Conservation (phyloP, 2,797 vertebrate genomes). For the Hybognathus amarus region DNA sequence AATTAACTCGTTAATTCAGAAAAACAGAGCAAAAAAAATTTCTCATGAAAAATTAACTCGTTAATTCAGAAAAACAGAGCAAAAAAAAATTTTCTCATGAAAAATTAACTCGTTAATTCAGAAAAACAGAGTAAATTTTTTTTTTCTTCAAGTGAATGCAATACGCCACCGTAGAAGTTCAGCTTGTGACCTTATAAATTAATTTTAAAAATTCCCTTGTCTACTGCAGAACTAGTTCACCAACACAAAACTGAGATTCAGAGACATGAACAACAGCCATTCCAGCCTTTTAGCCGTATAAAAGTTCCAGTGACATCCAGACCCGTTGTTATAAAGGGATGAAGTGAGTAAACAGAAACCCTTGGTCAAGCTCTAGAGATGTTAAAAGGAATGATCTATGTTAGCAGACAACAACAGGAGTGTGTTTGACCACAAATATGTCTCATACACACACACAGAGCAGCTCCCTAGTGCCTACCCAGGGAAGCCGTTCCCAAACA, state of each 20-base stretch:
- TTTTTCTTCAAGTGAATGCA: too few relatives aligned
- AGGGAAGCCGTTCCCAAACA: constrained; percentile 83
- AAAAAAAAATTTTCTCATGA: too few relatives aligned
- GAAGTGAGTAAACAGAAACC: constrained; percentile 34
- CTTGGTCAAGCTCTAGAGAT: constrained; percentile 7
- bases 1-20: too few relatives aligned
- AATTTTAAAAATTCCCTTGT: neutral
- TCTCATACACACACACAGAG: constrained; percentile 64
- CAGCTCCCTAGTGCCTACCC: constrained; percentile 76
- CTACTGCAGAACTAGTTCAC: neutral
- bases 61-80: too few relatives aligned
- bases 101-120: too few relatives aligned
- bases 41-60: too few relatives aligned
- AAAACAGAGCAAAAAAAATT: too few relatives aligned
- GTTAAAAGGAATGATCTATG: constrained; percentile 50
- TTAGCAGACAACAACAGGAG: constrained; percentile 29
- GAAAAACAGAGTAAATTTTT: too few relatives aligned
- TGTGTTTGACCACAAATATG: constrained; percentile 33
- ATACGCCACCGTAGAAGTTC: too few relatives aligned
- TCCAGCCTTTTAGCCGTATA: neutral
- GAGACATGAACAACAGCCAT: neutral
- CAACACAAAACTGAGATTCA: neutral
- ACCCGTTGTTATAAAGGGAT: constrained; percentile 3
- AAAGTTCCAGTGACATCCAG: neutral
- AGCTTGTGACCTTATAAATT: neutral